Base-by-base conservation (phyloP, 2,113 vertebrate genomes). In the Cacatua alba region DNA sequence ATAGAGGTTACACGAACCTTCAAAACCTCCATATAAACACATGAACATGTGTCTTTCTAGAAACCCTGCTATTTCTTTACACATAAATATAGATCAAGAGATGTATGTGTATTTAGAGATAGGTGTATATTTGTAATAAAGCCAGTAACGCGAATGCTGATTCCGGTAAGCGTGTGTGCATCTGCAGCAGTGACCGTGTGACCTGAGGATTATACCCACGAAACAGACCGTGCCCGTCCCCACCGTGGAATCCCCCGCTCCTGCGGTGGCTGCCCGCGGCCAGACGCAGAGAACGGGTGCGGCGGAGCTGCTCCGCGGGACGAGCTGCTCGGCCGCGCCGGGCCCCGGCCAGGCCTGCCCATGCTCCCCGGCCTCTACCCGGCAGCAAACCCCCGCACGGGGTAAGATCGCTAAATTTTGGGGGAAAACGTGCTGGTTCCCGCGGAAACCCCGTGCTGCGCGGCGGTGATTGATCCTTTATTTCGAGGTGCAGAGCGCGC, bases 301-400 rank as follows among this genome's bases (percentile, higher is more conserved):
- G 13, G 31, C 1, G 21, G 70, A 43, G 43, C 13, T 4, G 16
- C 77, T 68, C 43, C 14, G 10, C 72, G n/a, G 77, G 81, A 63
- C 37, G 23, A 37, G n/a, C 43, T 78, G 70, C 14, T 29, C 49
- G 29, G 37, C 37, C n/a, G 48, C 44, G 39, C 55, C 23, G 76
- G 90, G 83, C 75, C 90, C 88, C 44, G 44, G 24, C 57, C 63
- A 82, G 80, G 92, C 90, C 81, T 91, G 85, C 28, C 77, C 7
- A 43, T 21, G 1, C 20, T 65, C 29, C 39, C 11, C 17, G 29
- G 31, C 35, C 63, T 86, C 33, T 81, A 51, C 19, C n/a, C 53
- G 24, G 39, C 84, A 48, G 72, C 60, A 39, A 65, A 43, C 8
- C n/a, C 44, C 26, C 2, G 3, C 46, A 48, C 67, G 2, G 79